Evolutionary conservation across 2,888 invertebrate species (phyloP).

Genomic region (Acleris sparsana): DNA sequence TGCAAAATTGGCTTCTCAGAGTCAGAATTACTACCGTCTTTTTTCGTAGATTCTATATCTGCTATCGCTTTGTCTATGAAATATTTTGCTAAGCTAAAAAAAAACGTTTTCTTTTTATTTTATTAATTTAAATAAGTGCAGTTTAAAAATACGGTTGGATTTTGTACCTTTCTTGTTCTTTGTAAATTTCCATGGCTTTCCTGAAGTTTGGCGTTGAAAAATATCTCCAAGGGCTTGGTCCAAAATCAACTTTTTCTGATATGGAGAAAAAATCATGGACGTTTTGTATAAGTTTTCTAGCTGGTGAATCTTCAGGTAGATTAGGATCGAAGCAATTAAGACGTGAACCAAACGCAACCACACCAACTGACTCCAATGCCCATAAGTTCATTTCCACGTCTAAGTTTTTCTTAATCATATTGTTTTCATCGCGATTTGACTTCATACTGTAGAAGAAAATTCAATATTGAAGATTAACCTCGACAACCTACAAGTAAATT

Average conservation of each 20-base stretch:
- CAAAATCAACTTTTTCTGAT: constrained; percentile 58
- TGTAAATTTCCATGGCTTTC: constrained; percentile 61
- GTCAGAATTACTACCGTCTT: constrained; percentile 41
- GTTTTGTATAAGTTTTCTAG: constrained; percentile 57
- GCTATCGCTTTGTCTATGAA: constrained; percentile 54
- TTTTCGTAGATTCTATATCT: constrained; percentile 42
- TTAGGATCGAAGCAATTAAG: constrained; percentile 64
- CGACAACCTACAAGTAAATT: not conserved
- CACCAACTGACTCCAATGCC: constrained; percentile 83
- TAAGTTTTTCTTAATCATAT: constrained; percentile 83
- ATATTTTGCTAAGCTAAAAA: constrained; percentile 49
- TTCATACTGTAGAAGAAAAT: constrained; percentile 69
- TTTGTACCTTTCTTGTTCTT: constrained; percentile 61
- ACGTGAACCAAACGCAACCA: constrained; percentile 67
- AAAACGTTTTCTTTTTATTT: not conserved
- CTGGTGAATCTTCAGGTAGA: constrained; percentile 62
- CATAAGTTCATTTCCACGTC: constrained; percentile 84
- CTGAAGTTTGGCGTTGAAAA: constrained; percentile 57
- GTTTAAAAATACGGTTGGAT: not conserved
- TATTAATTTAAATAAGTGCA: not conserved
- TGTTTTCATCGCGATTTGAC: constrained; percentile 72
- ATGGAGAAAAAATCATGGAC: constrained; percentile 57
- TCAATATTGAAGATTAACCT: not conserved
- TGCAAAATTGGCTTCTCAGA: constrained; percentile 83
- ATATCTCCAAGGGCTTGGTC: constrained; percentile 60